These are phyloP conservation scores for Phaonia tiefii DNA, from an alignment of 2,888 invertebrate species.

Conservation along the genomic window DNA sequence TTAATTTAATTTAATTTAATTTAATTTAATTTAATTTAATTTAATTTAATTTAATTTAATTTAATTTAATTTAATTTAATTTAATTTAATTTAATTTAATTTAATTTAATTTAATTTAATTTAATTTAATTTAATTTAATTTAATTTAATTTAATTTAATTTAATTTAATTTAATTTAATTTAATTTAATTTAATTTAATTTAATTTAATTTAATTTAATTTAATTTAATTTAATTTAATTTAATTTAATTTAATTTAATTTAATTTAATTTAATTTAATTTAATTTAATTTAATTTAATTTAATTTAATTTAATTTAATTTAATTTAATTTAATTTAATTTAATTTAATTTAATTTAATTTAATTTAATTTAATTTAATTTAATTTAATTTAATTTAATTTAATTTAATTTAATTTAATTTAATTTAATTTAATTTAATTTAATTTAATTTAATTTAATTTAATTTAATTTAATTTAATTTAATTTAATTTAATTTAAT, in stretches of 20 bases:
- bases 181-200: constrained; percentile 6
- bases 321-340: not conserved
- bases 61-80: constrained; percentile 18
- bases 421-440: not conserved
- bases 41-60: constrained; percentile 25
- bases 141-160: constrained; percentile 7
- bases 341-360: not conserved
- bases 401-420: not conserved
- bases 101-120: constrained; percentile 23
- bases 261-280: not conserved
- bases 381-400: not conserved
- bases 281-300: not conserved
- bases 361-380: not conserved
- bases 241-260: not conserved
- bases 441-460: not conserved
- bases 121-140: constrained; percentile 18
- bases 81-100: constrained; percentile 17
- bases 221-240: not conserved
- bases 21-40: constrained; percentile 19
- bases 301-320: not conserved
- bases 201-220: constrained; percentile 3
- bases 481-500: constrained; percentile 6
- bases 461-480: not conserved
- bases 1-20: constrained; percentile 7
- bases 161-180: constrained; percentile 20